Conservation (phyloP, 2,113 vertebrate species). For the Sebastes fasciatus region DNA sequence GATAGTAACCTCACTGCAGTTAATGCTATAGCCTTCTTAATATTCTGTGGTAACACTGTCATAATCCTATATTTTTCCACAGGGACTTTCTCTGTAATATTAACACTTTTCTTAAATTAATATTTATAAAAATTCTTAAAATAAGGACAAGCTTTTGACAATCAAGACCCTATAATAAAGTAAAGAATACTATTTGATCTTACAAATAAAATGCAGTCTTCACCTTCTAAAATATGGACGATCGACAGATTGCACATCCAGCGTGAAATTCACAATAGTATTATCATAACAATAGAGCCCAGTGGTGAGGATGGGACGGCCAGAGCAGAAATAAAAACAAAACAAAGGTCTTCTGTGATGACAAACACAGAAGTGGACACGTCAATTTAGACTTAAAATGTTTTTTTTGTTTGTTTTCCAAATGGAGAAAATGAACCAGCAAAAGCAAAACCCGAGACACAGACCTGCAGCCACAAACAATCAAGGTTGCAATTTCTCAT, state of each 20-base stretch:
- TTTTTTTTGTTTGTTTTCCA: constrained; percentile 19
- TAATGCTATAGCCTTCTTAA: not conserved
- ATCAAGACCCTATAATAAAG: constrained; percentile 1
- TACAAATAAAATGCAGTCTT: constrained; percentile 58
- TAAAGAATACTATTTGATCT: constrained; percentile 26
- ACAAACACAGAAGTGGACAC: constrained; percentile 51
- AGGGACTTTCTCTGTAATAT: not conserved
- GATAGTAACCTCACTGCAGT: constrained; percentile 38
- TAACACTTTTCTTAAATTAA: not conserved
- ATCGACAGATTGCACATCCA: constrained; percentile 81
- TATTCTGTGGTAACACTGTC: not conserved
- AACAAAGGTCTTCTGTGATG: constrained; percentile 65
- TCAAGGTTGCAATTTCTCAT: not conserved
- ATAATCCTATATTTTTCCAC: constrained; percentile 1
- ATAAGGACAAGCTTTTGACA: constrained; percentile 25
- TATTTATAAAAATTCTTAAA: not conserved
- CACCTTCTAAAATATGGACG: constrained; percentile 65
- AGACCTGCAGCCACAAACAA: constrained; percentile 19
- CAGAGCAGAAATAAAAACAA: constrained; percentile 33
- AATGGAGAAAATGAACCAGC: not conserved
- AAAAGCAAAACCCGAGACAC: constrained; percentile 1
- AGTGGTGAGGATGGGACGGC: constrained; percentile 67
- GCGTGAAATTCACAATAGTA: constrained; percentile 81
- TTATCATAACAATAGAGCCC: constrained; percentile 83
- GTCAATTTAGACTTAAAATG: constrained; percentile 33